A percentile compares a stretch with the other conserved stretches of the same genome.
Conservation (phyloP, 2,888 invertebrate genomes). For the Pseudoips prasinana region DNA sequence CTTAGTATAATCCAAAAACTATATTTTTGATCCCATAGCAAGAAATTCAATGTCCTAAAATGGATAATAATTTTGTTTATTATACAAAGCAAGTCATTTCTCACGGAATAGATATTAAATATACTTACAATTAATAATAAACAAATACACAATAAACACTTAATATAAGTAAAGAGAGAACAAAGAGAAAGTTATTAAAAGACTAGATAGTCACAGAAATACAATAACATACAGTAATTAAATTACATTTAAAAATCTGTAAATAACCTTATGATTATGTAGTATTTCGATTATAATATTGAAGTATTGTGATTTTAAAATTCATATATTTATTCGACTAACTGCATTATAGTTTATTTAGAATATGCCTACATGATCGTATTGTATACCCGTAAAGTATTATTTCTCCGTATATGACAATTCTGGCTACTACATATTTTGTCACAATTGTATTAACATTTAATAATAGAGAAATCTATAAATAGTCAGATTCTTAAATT, state of each 20-base stretch:
- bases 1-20: constrained; percentile 17
- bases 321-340: not conserved
- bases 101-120: constrained; percentile 22
- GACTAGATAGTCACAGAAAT: constrained; percentile 31
- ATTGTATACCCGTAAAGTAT: constrained; percentile 21
- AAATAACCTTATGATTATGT: constrained; percentile 4
- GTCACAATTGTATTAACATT: no score
- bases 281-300: constrained; percentile 4
- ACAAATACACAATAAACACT: constrained; percentile 5
- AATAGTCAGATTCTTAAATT: no score
- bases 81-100: constrained; percentile 4
- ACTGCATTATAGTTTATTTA: constrained; percentile 17
- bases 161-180: no score
- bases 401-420: no score
- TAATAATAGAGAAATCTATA: no score
- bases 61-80: no score
- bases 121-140: constrained; percentile 8
- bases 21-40: constrained; percentile 44
- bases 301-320: not conserved
- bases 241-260: constrained; percentile 6
- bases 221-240: constrained; percentile 4
- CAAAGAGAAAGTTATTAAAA: no score
- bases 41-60: constrained; percentile 19
- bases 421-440: constrained; percentile 1
- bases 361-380: constrained; percentile 27